Evolutionary conservation across 2,797 vertebrate genomes (phyloP).

Genomic region (Diglossa cyanea): DNA sequence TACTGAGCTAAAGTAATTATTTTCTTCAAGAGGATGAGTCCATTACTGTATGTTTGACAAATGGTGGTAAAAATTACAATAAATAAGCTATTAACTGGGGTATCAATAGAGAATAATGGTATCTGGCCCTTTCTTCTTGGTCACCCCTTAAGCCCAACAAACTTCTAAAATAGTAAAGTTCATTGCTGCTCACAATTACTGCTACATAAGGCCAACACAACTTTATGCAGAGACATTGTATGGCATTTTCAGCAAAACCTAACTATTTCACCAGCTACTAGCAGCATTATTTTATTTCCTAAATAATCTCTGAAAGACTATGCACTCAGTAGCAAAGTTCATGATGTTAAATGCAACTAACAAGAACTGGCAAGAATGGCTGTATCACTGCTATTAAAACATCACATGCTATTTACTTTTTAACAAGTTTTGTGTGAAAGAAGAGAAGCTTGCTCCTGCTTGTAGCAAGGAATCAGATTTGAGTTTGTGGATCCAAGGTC

Average conservation of each 20-base stretch:
- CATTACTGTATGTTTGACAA: not conserved
- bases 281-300: not conserved
- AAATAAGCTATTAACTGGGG: not conserved
- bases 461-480: not conserved
- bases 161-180: not conserved
- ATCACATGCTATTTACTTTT: not conserved
- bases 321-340: not conserved
- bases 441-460: not conserved
- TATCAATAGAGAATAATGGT: not conserved
- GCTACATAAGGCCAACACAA: not conserved
- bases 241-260: not conserved
- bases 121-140: not conserved
- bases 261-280: not conserved
- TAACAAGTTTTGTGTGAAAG: not conserved
- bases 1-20: not conserved
- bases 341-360: not conserved
- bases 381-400: not conserved
- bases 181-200: not conserved
- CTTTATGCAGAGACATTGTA: not conserved
- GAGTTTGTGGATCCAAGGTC: not conserved
- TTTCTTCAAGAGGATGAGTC: not conserved
- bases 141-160: not conserved
- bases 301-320: not conserved
- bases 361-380: not conserved
- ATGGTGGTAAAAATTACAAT: not conserved